Base-by-base conservation (phyloP, 2,888 invertebrate genomes). In the Heliconius charithonia region DNA sequence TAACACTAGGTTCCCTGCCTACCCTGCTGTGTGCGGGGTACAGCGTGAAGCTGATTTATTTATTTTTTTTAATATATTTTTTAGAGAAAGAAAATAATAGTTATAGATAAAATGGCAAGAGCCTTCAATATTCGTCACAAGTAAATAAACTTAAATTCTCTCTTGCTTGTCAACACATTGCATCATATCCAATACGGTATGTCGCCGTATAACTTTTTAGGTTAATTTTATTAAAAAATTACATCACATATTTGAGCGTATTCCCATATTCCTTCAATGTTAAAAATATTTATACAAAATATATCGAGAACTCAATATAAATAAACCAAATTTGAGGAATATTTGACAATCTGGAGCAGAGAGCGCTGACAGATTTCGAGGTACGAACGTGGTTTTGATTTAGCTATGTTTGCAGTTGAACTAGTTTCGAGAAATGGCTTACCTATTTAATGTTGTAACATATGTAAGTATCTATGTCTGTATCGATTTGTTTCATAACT, bases 321-420 rank as follows among this genome's bases (percentile, higher is more conserved):
- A 6, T 32, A 22, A 71, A 72, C 16, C 25, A 59, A 72, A 72
- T 72, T 56, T 59, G 29, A 59, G 56, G 16, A 79, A 79, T 77
- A 45, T 56, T 59, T 27, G 41, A 77, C 79, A 75, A 77, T 79
- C 66, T 77, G 59, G 77, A 65, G 32, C 77, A 77, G 27, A 56
- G 72, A 27, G 69, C 76, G 62, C 71, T 32, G 72, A 7, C 71
- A 27, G 10, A 32, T 69, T 69, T 69, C 56, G 59, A 72, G 72
- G 59, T n/a, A 72, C 59, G 72, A 59, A 72, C 29, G 29, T 72
- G 32, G 13, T 59, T 72, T 72, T 32, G 32, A 56, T 37, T 72
- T 72, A 72, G 72, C 59, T 59, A 71, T 71, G 72, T 59, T 72
- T 59, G 72, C 72, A n/a, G 56, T 32, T 72, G 13, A 29, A 32